Evolutionary conservation across 2,797 vertebrate genomes (phyloP).

Genomic region (Microctenopoma stevenorrisi): DNA sequence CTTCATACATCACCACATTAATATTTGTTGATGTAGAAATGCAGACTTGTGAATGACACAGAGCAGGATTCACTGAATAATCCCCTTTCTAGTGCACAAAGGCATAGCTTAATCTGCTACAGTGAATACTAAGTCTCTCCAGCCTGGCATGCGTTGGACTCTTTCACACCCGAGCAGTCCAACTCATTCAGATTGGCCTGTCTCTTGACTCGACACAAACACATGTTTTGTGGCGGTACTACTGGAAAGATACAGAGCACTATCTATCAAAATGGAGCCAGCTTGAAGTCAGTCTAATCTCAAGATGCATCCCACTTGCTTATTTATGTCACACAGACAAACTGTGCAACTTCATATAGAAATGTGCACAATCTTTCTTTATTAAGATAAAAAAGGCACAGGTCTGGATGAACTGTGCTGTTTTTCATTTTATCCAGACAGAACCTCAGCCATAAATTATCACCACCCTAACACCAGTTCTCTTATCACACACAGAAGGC

Average conservation of each 20-base stretch:
- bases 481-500: conserved; percentile 49
- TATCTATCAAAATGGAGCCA: conserved; percentile 71
- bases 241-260: conserved; percentile 62
- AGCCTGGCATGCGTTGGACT: conserved; percentile 69
- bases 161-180: conserved; percentile 68
- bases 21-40: conserved; percentile 74
- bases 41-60: conserved; percentile 71
- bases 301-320: conserved; percentile 41
- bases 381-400: conserved; percentile 35
- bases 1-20: conserved; percentile 51
- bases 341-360: conserved; percentile 31
- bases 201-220: conserved; percentile 75
- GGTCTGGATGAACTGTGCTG: conserved; percentile 23
- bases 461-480: conserved; percentile 46
- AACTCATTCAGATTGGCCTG: conserved; percentile 60
- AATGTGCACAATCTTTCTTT: conserved; percentile 20
- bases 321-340: conserved; percentile 50
- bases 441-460: conserved; percentile 58
- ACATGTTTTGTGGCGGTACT: conserved; percentile 70
- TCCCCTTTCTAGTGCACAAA: conserved; percentile 77
- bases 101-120: conserved; percentile 71
- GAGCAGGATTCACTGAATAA: conserved; percentile 75
- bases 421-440: conserved; percentile 55
- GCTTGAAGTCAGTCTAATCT: conserved; percentile 61
- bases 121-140: conserved; percentile 75